Evolutionary conservation across 2,888 invertebrate genomes (phyloP), one percentile per base, ranked within the genome.

Genomic region (Phyto melanocephala): DNA sequence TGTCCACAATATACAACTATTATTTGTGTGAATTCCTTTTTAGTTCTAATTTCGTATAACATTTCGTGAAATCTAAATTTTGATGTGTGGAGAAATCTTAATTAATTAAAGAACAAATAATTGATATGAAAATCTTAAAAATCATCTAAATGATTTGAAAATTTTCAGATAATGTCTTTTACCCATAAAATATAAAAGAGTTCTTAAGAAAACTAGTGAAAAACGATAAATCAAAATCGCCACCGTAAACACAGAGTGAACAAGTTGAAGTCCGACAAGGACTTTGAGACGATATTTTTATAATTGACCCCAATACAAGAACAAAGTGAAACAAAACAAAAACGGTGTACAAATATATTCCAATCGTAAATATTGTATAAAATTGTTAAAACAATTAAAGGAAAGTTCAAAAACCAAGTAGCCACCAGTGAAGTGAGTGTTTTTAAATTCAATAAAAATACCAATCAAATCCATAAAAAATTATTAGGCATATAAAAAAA

Each of bases 351-450:
- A 28, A 76, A 54, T 33, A 54, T 54, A n/a, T 17, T 63, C 10
- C n/a, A 24, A 33, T 56, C 17, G 17, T 63, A 20, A 56, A 52
- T 35, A 52, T n/a, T 24, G 6, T 22, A 50, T 37, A 5, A 35
- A 52, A 40, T 47, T 28, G n/a, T 52, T 45, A 33, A 28, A 28
- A 28, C 3, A 5, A 63, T 72, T 84, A 85, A 86, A 86, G 86
- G 87, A 88, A 88, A 88, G 88, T 87, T 80, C 77, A 87, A 86
- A 84, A 78, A 78, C 81, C 86, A 3, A 86, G 72, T 87, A 88
- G 88, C 88, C 86, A 83, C 88, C 87, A 87, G 87, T 86, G 88
- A 84, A 80, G 88, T 88, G 88, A 87, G 88, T 88, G 88, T 88
- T 42, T 79, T 75, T 85, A 74, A 84, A 86, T 86, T 86, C 84